A percentile compares a stretch with the other conserved stretches of the same genome.
Evolutionary conservation across 2,797 vertebrate genomes (phyloP).

Genomic region (Rhinogobio ventralis): DNA sequence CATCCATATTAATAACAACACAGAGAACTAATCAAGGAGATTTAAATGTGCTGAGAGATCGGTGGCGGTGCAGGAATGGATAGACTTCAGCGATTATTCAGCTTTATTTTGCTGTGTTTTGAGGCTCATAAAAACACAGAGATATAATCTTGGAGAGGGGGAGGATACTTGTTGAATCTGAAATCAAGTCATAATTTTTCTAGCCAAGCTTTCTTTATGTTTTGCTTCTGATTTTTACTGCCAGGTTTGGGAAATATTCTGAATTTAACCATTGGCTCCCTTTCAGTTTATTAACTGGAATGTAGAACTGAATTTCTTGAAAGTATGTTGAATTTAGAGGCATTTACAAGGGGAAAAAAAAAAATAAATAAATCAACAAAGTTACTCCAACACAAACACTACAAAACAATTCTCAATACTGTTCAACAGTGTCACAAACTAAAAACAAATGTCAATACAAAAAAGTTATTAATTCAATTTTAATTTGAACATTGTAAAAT

Average conservation of each 20-base stretch:
- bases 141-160: conserved; percentile 16
- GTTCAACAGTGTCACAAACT: too few species aligned
- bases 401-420: too few species aligned
- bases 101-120: conserved; percentile 2
- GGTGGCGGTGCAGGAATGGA: not conserved
- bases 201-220: not conserved
- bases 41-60: not conserved
- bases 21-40: conserved; percentile 22
- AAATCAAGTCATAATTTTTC: conserved; percentile 15
- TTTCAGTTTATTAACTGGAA: not conserved
- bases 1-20: conserved; percentile 53
- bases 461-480: too few species aligned
- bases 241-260: not conserved
- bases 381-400: too few species aligned
- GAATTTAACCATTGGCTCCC: not conserved
- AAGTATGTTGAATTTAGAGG: not conserved
- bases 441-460: too few species aligned
- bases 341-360: too few species aligned
- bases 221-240: not conserved
- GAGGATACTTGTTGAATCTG: conserved; percentile 10
- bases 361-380: too few species aligned
- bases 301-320: not conserved
- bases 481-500: too few species aligned
- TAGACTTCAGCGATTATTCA: conserved; percentile 6
- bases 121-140: conserved; percentile 18